These are phyloP conservation scores for Glaucopsyche alexis DNA, from an alignment of 2,888 invertebrate genomes.

Conservation along the genomic window DNA sequence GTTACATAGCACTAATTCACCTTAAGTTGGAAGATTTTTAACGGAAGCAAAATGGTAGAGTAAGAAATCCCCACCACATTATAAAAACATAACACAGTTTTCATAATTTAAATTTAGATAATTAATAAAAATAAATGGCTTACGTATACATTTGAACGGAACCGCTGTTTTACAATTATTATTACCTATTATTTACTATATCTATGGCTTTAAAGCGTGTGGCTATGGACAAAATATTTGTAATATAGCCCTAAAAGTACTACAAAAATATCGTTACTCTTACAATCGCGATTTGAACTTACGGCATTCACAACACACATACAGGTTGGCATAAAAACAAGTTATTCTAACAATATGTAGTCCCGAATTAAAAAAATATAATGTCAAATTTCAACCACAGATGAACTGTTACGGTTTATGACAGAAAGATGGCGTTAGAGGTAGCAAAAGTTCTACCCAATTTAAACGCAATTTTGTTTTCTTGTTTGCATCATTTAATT, in stretches of 20 bases:
- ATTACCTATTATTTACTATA: background rate
- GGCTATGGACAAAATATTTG: conserved; percentile 18
- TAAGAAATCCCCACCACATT: background rate
- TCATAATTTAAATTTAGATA: background rate
- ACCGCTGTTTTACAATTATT: conserved; percentile 5
- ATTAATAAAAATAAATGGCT: background rate
- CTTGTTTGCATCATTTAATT: no score
- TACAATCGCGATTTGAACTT: conserved; percentile 6
- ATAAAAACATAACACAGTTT: background rate
- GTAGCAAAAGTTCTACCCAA: background rate
- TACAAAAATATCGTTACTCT: conserved; percentile 26
- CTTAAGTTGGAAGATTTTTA: conserved; percentile 5
- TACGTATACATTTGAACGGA: conserved; percentile 3
- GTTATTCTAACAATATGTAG: background rate
- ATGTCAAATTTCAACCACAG: no score
- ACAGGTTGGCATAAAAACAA: conserved; percentile 16
- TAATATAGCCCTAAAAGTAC: conserved; percentile 3
- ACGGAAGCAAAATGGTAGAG: conserved; percentile 8
- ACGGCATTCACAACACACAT: conserved; percentile 4
- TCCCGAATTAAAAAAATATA: background rate
- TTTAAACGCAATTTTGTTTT: no score
- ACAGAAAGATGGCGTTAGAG: background rate
- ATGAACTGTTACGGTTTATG: background rate
- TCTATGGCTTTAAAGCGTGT: conserved; percentile 1
- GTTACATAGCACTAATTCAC: background rate